A percentile compares a stretch with the other conserved stretches of the same genome.
Conservation (phyloP, 2,113 vertebrate species). For the Telmatochromis sp. region DNA sequence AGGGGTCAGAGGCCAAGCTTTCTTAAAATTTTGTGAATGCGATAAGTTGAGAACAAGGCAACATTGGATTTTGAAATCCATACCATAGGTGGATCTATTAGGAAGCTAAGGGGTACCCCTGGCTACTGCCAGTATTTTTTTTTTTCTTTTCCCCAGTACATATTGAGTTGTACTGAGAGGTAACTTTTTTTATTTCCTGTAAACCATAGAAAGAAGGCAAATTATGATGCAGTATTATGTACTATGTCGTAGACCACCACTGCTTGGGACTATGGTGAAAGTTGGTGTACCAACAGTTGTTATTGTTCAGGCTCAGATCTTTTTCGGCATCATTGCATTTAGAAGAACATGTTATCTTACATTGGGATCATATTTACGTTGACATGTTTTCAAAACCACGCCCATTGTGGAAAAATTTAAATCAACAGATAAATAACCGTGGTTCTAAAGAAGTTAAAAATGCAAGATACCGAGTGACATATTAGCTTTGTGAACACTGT, state of each 20-base stretch:
- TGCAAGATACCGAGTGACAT: background rate
- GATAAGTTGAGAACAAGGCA: background rate
- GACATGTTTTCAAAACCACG: background rate
- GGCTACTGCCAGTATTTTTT: background rate
- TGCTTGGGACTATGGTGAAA: background rate
- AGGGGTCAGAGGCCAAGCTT: background rate
- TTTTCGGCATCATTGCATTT: background rate
- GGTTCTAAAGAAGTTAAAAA: background rate
- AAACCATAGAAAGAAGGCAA: background rate
- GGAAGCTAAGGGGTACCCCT: background rate
- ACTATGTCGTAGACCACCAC: background rate
- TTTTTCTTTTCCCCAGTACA: background rate
- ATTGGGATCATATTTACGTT: background rate
- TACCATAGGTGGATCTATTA: background rate
- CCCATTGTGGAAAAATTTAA: background rate
- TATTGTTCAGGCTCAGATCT: background rate
- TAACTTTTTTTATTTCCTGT: background rate
- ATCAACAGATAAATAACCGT: background rate
- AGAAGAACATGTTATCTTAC: background rate
- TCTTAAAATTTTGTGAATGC: background rate
- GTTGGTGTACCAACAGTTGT: background rate
- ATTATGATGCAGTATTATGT: background rate
- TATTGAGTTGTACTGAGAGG: background rate
- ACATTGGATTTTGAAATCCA: background rate
- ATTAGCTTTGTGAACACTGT: background rate